Base-by-base conservation (phyloP, 2,888 invertebrate species). In the Sabatieria punctata region DNA sequence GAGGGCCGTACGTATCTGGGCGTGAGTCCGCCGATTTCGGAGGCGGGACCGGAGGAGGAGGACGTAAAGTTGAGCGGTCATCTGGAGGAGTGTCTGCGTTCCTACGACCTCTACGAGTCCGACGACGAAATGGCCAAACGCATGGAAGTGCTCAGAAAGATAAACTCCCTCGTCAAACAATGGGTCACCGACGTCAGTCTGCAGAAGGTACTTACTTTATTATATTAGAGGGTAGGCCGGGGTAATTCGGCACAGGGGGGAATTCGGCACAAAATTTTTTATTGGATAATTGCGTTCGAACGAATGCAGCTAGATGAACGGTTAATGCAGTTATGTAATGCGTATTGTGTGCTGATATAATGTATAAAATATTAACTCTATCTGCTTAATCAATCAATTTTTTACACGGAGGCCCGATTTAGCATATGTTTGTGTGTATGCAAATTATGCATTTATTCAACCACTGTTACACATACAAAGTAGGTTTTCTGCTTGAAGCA, bases 161-260 rank as follows among this genome's bases (percentile, higher is more conserved):
- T 37, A 11, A 91, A 95, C 69, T 74, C 78, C 3, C 72, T 97
- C 41, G 91, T 93, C 13, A 81, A 86, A 56, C 78, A 82, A 61
- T 97, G 95, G 95, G 89, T 97, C 53, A 75, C 78, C 54, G 83
- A 86, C 57, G 79, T 88, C 41, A 86, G 89, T 39, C 69, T 83
- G 46, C 74, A 79, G 54, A 68, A 71, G 65, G 50, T 53, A 4
- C 2, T 30, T 30, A 15, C n/a, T n/a, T n/a, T n/a, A n/a, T n/a
- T n/a, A n/a, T n/a, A n/a, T n/a, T 30, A 11, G 30, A 15, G 30
- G 8, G 30, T 30, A 11, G 8, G 8, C 8, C 15, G 8, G 30
- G 30, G 8, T 30, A 15, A 8, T 30, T 30, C 30, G 8, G 15
- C 15, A 30, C 15, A 30, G 15, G 30, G 30, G 30, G 30, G 15